Percentiles rank a stretch among this genome's conserved stretches.
phyloP scores from a whole-genome alignment of 2,888 invertebrate genomes.

The Itoplectis maculator region DNA sequence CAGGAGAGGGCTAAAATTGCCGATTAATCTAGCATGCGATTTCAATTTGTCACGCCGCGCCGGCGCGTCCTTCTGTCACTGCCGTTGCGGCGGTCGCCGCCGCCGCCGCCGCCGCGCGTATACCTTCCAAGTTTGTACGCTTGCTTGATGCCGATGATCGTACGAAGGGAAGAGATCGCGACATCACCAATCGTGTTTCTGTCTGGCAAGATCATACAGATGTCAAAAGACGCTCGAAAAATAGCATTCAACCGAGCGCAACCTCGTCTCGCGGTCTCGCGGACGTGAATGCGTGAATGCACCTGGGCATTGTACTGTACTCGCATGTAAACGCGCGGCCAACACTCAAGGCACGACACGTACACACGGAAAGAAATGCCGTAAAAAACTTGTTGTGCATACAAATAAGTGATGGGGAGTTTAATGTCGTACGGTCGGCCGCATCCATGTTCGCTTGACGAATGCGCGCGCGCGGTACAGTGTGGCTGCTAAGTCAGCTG shows the following conservation, averaged over 20 bases:
- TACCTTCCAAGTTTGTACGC: slow-evolving; percentile 25
- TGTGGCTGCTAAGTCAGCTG: too few species aligned
- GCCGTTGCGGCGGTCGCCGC: too few species aligned
- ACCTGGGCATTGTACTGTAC: slow-evolving; percentile 10
- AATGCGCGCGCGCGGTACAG: too few species aligned
- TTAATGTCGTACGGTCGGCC: slow-evolving; percentile 10
- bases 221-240: slow-evolving; percentile 53
- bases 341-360: slow-evolving; percentile 2
- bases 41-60: slow-evolving; percentile 73
- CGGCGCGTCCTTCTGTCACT: slow-evolving; percentile 63
- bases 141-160: not conserved
- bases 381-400: slow-evolving; percentile 23
- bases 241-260: slow-evolving; percentile 50
- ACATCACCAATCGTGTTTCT: too few species aligned
- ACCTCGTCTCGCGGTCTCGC: too few species aligned
- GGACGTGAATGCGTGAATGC: too few species aligned
- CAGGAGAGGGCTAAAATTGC: slow-evolving; percentile 71
- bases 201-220: slow-evolving; percentile 74
- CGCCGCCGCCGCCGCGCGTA: too few species aligned
- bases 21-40: slow-evolving; percentile 73
- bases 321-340: too few species aligned
- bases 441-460: too few species aligned
- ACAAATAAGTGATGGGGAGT: slow-evolving; percentile 33
- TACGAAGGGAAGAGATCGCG: not conserved
- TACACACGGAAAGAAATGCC: not conserved